Percentiles rank a stretch among this genome's conserved stretches.
phyloP scores from a whole-genome alignment of 92 coral and sea anemone genomes.

The Actinernus sp. region DNA sequence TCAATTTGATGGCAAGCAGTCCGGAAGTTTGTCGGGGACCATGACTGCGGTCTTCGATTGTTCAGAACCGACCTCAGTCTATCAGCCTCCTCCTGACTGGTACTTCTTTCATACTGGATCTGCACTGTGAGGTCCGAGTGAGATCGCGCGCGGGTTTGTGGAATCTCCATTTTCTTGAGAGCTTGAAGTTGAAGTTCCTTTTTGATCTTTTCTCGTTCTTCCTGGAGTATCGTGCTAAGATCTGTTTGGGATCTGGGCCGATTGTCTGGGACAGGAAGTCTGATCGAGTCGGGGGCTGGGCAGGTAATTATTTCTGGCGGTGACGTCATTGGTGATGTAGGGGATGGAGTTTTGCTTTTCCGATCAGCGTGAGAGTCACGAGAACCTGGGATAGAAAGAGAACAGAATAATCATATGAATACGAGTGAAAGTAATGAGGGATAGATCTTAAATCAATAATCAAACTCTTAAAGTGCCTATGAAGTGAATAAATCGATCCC shows the following conservation, averaged over 20 bases:
- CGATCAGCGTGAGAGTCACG: too few species aligned
- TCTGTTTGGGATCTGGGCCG: conserved; percentile 44
- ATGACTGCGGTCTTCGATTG: conserved; percentile 39
- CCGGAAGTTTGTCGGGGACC: conserved; percentile 34
- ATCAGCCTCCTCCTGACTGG: not conserved
- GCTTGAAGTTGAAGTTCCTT: not conserved
- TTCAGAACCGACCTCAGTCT: not conserved
- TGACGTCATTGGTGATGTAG: not conserved
- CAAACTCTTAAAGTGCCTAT: too few species aligned
- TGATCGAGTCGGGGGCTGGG: conserved; percentile 36
- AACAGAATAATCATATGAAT: too few species aligned
- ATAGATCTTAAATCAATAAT: too few species aligned
- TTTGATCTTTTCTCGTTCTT: conserved; percentile 2
- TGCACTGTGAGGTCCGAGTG: not conserved
- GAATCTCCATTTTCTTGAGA: not conserved
- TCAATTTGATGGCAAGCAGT: not conserved
- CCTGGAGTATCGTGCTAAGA: not conserved
- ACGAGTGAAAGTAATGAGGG: too few species aligned
- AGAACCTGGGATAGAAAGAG: too few species aligned
- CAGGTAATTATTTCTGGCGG: conserved; percentile 25
- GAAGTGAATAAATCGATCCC: too few species aligned
- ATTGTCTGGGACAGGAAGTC: conserved; percentile 43
- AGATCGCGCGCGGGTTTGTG: not conserved
- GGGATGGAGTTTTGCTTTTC: too few species aligned
- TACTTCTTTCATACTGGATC: not conserved